Percentiles rank a stretch among this genome's conserved stretches.
Evolutionary conservation across 2,797 vertebrate species (phyloP).

Genomic region (Gephyroberyx darwinii): DNA sequence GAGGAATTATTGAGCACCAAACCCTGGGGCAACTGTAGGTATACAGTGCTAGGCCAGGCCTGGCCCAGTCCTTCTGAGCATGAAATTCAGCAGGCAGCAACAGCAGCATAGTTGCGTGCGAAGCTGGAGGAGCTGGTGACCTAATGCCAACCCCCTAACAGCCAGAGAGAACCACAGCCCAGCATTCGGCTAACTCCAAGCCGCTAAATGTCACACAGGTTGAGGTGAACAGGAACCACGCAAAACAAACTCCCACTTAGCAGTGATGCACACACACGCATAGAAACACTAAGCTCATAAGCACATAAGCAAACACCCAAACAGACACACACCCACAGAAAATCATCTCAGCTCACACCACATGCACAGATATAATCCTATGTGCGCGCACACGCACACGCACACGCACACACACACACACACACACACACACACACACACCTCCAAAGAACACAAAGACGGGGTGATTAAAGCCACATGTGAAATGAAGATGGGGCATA

Average conservation of each 20-base stretch:
- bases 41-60: background rate
- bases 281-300: constrained; percentile 23
- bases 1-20: constrained; percentile 9
- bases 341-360: constrained; percentile 34
- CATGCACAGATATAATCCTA: constrained; percentile 33
- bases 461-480: constrained; percentile 56
- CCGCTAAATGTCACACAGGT: constrained; percentile 69
- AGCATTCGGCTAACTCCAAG: constrained; percentile 32
- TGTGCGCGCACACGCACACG: constrained; percentile 13
- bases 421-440: constrained; percentile 21
- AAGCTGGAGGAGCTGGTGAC: constrained; percentile 45
- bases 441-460: constrained; percentile 53
- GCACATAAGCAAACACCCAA: constrained; percentile 29
- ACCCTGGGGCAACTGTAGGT: background rate
- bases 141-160: constrained; percentile 39
- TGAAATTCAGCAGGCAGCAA: constrained; percentile 35
- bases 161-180: constrained; percentile 10
- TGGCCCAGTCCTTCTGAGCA: background rate
- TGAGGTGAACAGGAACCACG: constrained; percentile 17
- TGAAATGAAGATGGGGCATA: constrained; percentile 58
- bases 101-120: constrained; percentile 52
- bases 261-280: background rate
- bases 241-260: constrained; percentile 53
- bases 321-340: constrained; percentile 30
- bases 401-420: constrained; percentile 36